phyloP scores from a whole-genome alignment of 2,888 invertebrate species.

The Xestoiulus laeticollis region DNA sequence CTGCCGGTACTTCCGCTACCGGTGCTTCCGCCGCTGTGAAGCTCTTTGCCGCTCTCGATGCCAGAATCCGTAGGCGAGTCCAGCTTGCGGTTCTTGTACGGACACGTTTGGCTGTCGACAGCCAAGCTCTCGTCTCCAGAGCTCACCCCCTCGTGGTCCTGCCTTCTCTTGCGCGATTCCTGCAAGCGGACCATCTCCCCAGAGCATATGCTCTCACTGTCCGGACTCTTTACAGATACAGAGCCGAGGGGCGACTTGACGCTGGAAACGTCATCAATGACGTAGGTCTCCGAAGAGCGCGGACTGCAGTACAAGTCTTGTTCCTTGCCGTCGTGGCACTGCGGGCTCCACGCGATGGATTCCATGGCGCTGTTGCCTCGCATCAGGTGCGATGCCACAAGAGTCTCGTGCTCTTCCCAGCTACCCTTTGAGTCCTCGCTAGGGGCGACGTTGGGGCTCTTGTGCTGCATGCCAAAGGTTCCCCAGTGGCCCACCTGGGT shows the following conservation, averaged over 20 bases:
- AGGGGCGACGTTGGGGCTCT: neutral
- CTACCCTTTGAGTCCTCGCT: constrained; percentile 56
- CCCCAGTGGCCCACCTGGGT: constrained; percentile 51
- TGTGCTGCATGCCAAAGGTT: constrained; percentile 51
- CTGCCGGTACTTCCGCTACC: constrained; percentile 75
- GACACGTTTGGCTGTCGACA: constrained; percentile 63
- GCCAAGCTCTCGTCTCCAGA: constrained; percentile 72
- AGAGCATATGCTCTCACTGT: constrained; percentile 81
- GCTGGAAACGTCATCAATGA: constrained; percentile 75
- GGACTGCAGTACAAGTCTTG: constrained; percentile 57
- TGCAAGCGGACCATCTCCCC: constrained; percentile 68
- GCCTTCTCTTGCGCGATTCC: constrained; percentile 28
- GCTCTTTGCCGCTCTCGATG: constrained; percentile 91
- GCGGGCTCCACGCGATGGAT: constrained; percentile 57
- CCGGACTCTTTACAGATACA: constrained; percentile 70
- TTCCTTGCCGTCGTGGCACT: constrained; percentile 59
- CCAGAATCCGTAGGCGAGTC: constrained; percentile 94
- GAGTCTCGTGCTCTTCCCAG: constrained; percentile 54
- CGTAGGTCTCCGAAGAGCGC: constrained; percentile 63
- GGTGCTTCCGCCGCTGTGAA: constrained; percentile 77
- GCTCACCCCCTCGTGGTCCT: constrained; percentile 69
- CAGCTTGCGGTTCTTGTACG: constrained; percentile 76
- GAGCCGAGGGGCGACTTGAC: constrained; percentile 86
- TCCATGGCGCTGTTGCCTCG: constrained; percentile 50
- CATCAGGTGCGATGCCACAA: constrained; percentile 35